These are phyloP conservation scores for Euspilapteryx auroguttella DNA, from an alignment of 2,888 invertebrate species.

Conservation along the genomic window DNA sequence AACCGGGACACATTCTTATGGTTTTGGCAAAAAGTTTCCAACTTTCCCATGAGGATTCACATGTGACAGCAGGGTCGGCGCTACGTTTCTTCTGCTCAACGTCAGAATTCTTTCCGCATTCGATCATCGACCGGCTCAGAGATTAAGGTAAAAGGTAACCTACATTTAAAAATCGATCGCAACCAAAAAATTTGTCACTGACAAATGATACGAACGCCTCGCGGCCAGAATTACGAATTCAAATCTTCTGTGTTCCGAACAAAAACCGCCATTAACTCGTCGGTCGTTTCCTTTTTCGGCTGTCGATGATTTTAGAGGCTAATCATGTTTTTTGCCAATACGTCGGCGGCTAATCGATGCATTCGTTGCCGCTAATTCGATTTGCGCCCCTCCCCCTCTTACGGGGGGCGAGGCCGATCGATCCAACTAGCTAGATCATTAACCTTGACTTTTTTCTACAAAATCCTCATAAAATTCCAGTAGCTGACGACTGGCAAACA, in stretches of 20 bases:
- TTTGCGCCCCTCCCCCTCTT: slow-evolving; percentile 43
- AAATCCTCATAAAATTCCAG: neutral
- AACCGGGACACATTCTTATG: too few relatives aligned
- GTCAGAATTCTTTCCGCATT: neutral
- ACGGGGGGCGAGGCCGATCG: slow-evolving; percentile 38
- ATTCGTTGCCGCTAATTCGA: slow-evolving; percentile 52
- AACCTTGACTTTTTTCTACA: slow-evolving; percentile 6
- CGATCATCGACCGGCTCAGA: neutral
- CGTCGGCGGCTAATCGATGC: slow-evolving; percentile 43
- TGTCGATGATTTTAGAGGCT: slow-evolving; percentile 55
- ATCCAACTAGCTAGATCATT: slow-evolving; percentile 25
- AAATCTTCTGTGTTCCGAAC: slow-evolving; percentile 54
- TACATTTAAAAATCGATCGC: slow-evolving; percentile 62
- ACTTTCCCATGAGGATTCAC: slow-evolving; percentile 47
- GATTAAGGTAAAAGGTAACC: slow-evolving; percentile 27
- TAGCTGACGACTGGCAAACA: neutral
- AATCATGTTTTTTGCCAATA: slow-evolving; percentile 57
- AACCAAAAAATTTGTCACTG: slow-evolving; percentile 60
- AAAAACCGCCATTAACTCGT: slow-evolving; percentile 55
- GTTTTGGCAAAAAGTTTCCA: slow-evolving; percentile 47
- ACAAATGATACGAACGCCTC: slow-evolving; percentile 60
- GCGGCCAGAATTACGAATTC: slow-evolving; percentile 59
- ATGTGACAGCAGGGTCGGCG: slow-evolving; percentile 20
- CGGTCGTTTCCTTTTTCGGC: slow-evolving; percentile 49
- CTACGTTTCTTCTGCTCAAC: neutral